These are phyloP conservation scores for Lepidostoma basale DNA, from an alignment of 1,140 invertebrate genomes.

Conservation along the genomic window DNA sequence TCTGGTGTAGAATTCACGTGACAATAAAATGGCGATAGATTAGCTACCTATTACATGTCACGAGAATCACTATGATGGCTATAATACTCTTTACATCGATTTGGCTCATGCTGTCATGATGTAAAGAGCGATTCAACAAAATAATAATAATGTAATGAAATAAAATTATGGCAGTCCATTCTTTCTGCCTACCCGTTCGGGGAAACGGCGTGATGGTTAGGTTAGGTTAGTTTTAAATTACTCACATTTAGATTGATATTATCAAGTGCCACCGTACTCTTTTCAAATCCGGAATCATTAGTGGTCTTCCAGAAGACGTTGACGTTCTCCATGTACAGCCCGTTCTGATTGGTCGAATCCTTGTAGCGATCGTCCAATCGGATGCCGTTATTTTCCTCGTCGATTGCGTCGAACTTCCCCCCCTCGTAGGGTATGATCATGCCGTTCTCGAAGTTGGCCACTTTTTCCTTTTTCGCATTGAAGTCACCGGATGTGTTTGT, in stretches of 20 bases:
- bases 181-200: too few relatives aligned
- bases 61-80: too few relatives aligned
- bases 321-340: constrained; percentile 27
- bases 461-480: background rate
- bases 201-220: background rate
- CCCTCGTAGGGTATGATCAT: background rate
- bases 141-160: too few relatives aligned
- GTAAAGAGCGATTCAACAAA: too few relatives aligned
- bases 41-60: too few relatives aligned
- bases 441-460: constrained; percentile 11
- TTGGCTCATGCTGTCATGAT: too few relatives aligned
- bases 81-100: too few relatives aligned
- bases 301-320: constrained; percentile 33
- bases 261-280: constrained; percentile 46
- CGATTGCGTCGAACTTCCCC: background rate
- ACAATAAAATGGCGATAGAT: too few relatives aligned
- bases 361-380: background rate
- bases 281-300: constrained; percentile 48
- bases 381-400: background rate
- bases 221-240: background rate
- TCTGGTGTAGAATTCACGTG: too few relatives aligned
- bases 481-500: constrained; percentile 1
- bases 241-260: constrained; percentile 52
- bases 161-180: too few relatives aligned
- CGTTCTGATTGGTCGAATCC: background rate